phyloP scores from a whole-genome alignment of 2,113 vertebrate genomes.

The Labrus mixtus region DNA sequence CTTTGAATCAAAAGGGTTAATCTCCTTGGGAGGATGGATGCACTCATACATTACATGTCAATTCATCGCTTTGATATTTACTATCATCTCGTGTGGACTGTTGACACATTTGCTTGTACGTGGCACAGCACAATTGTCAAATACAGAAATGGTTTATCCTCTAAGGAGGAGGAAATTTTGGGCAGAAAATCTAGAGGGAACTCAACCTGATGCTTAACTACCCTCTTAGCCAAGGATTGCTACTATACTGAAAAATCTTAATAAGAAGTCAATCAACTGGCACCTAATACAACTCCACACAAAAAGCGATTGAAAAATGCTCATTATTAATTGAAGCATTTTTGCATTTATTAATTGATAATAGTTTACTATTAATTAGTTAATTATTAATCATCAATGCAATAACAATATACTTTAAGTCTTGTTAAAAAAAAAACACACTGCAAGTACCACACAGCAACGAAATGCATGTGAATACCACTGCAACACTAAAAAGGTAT shows the following conservation, averaged over 20 bases:
- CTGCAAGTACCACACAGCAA: background rate
- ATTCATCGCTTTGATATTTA: background rate
- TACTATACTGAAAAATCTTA: too few species aligned
- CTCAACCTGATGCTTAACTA: too few species aligned
- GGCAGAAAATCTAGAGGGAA: too few species aligned
- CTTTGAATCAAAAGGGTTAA: background rate
- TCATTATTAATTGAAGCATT: background rate
- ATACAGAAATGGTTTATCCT: too few species aligned
- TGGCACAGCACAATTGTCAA: too few species aligned
- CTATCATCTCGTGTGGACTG: too few species aligned
- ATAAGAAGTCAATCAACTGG: background rate
- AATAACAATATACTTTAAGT: too few species aligned
- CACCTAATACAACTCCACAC: background rate
- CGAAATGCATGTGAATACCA: background rate
- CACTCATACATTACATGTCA: background rate
- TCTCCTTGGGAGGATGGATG: background rate
- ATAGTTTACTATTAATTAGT: background rate
- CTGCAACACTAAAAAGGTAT: background rate
- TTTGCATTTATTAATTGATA: conserved; percentile 1
- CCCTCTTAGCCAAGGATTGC: too few species aligned
- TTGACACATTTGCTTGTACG: too few species aligned
- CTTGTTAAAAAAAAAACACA: too few species aligned
- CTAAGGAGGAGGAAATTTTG: too few species aligned
- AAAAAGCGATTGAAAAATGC: background rate
- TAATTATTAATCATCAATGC: background rate